These are phyloP conservation scores for Eupithecia inturbata DNA, from an alignment of 2,888 invertebrate genomes.

Conservation along the genomic window DNA sequence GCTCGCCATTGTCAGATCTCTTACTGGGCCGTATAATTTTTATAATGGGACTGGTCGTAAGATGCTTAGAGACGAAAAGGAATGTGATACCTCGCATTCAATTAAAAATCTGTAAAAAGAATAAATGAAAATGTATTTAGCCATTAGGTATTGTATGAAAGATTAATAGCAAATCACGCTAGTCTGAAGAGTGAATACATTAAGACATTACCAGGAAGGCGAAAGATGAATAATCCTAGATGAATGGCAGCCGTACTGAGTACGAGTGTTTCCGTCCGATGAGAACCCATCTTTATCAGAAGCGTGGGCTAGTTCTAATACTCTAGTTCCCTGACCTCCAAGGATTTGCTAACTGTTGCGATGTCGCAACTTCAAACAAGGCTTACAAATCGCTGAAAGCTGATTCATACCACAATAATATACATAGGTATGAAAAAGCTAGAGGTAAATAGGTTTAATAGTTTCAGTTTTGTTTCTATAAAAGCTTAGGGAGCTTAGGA, in stretches of 20 bases:
- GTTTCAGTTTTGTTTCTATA: background rate
- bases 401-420: constrained; percentile 42
- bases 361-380: constrained; percentile 49
- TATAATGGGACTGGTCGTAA: constrained; percentile 51
- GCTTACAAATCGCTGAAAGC: constrained; percentile 35
- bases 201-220: constrained; percentile 11
- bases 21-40: constrained; percentile 55
- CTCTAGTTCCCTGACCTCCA: constrained; percentile 70
- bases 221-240: constrained; percentile 61
- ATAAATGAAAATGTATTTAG: background rate
- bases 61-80: constrained; percentile 27
- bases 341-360: constrained; percentile 53
- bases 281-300: constrained; percentile 56
- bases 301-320: constrained; percentile 59
- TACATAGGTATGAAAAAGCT: background rate
- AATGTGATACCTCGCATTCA: constrained; percentile 46
- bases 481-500: background rate
- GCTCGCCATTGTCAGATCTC: constrained; percentile 46
- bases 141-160: background rate
- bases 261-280: constrained; percentile 68
- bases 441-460: background rate
- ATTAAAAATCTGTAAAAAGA: constrained; percentile 31
- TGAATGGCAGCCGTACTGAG: constrained; percentile 56
- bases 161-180: background rate
- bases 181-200: background rate